These are phyloP conservation scores for Yasuhikotakia modesta DNA, from an alignment of 2,797 vertebrate species.

Conservation along the genomic window DNA sequence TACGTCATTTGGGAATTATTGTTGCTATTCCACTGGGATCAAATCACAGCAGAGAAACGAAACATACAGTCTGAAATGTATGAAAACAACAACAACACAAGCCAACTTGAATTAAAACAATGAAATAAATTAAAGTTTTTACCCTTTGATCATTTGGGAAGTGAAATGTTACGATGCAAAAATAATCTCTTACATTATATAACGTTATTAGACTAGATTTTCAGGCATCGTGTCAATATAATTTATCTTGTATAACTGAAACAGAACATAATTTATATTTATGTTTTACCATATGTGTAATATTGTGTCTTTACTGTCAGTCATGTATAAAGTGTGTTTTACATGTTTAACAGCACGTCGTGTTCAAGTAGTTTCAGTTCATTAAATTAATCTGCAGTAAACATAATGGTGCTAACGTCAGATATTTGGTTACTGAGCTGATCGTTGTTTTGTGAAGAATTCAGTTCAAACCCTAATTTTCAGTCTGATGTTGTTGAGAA, in stretches of 20 bases:
- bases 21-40: background rate
- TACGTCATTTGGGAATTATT: background rate
- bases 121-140: background rate
- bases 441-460: constrained; percentile 7
- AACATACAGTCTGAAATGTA: constrained; percentile 9
- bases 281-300: background rate
- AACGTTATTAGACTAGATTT: constrained; percentile 4
- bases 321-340: background rate
- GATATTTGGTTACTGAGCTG: constrained; percentile 15
- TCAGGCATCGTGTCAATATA: background rate
- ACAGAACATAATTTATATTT: background rate
- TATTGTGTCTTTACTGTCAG: background rate
- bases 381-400: background rate
- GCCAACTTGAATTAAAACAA: background rate
- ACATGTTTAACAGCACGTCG: background rate
- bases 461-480: background rate
- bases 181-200: constrained; percentile 12
- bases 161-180: background rate
- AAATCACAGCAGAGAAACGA: background rate
- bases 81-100: background rate
- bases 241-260: background rate
- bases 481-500: background rate
- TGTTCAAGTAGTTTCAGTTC: constrained; percentile 18
- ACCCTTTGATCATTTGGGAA: background rate
- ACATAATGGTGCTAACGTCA: background rate